Evolutionary conservation across 2,888 invertebrate species (phyloP).

Genomic region (Cetonia aurata): DNA sequence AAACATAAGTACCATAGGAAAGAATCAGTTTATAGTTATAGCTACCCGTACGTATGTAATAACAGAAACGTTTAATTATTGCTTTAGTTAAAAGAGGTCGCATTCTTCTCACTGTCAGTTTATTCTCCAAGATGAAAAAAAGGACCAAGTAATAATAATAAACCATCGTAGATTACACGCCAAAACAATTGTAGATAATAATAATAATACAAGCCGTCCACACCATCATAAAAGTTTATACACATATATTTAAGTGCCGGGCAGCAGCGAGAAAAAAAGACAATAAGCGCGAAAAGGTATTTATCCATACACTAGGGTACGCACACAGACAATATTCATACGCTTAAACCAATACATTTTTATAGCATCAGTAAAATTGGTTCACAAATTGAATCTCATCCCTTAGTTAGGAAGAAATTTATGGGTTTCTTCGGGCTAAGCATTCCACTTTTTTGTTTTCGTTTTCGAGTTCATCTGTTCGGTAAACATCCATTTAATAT

Average conservation of each 20-base stretch:
- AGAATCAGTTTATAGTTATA: neutral
- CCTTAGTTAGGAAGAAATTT: slow-evolving; percentile 56
- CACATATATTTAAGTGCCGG: slow-evolving; percentile 42
- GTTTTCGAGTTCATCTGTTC: slow-evolving; percentile 32
- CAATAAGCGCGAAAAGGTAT: slow-evolving; percentile 38
- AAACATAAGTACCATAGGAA: no score
- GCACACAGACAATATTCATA: slow-evolving; percentile 34
- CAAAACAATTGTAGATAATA: slow-evolving; percentile 42
- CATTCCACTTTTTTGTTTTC: slow-evolving; percentile 49
- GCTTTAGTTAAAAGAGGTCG: neutral
- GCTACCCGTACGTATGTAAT: neutral
- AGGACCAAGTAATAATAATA: slow-evolving; percentile 34
- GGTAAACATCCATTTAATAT: slow-evolving; percentile 45
- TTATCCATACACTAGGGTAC: slow-evolving; percentile 26
- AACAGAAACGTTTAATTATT: slow-evolving; percentile 33
- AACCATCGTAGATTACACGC: slow-evolving; percentile 37
- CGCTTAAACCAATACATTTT: slow-evolving; percentile 47
- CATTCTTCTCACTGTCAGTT: neutral
- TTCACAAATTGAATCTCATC: slow-evolving; percentile 59
- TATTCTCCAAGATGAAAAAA: neutral
- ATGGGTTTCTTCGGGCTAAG: slow-evolving; percentile 56
- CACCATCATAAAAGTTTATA: slow-evolving; percentile 42
- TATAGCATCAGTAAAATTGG: slow-evolving; percentile 57
- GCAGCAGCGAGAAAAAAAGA: slow-evolving; percentile 34
- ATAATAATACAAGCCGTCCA: slow-evolving; percentile 38